Evolutionary conservation across 2,888 invertebrate genomes (phyloP), one percentile per base, ranked within the genome.

Genomic region (Hirudinaria manillensis): DNA sequence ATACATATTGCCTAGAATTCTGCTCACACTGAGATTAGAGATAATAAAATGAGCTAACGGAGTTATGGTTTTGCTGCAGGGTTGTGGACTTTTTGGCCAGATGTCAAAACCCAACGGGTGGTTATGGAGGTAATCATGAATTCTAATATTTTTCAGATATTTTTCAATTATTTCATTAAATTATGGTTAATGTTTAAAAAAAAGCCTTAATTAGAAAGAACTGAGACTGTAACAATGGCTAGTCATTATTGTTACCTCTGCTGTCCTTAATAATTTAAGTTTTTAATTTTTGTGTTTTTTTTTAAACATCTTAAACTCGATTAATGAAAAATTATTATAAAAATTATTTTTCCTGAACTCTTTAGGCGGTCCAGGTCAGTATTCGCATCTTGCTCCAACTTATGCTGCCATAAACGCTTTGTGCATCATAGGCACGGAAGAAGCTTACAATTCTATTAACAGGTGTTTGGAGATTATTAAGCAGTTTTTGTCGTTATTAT

Each of bases 401-500:
- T 99, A 97, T 87, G 98, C 97, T 70, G 96, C 98, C 77, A 90
- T 99, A 0, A 94, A 93, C 88, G 91, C 94, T 36, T 87, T 99
- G 7, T 92, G 93, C 83, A 93, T 92, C 76, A 90, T 99, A 80
- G 93, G 93, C 73, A 91, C 90, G 2, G 89, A 90, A 80, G 91
- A 92, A 85, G 94, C 97, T 1, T 93, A 92, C 82, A 87, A 90
- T 79, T 89, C 92, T n/a, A 92, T 99, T 78, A 89, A 99, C 84
- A 90, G 93, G 90, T 89, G 83, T 80, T 71, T 55, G 21, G 13
- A 24, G 19, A 3, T 38, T 61, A 13, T 27, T 61, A 32, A 24
- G 1, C 21, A 73, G 21, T 61, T 32, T 19, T 55, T 4, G 55
- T 53, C 16, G 21, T 53, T 53, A 21, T 53, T 19, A 53, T n/a